phyloP scores from a whole-genome alignment of 2,113 vertebrate genomes.

The Mirza zaza region DNA sequence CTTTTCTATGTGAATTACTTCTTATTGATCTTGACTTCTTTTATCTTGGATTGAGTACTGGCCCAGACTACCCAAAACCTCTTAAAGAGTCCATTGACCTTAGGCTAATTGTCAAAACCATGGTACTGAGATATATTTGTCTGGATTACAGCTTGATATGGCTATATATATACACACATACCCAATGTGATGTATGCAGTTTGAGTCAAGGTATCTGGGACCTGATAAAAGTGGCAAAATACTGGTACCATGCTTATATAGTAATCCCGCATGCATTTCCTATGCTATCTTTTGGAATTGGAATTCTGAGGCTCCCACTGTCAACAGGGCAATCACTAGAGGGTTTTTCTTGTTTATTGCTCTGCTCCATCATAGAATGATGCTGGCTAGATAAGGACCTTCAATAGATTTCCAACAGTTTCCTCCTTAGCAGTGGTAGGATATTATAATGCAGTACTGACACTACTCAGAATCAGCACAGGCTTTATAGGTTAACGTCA shows the following conservation, averaged over 20 bases:
- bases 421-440: neutral
- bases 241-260: neutral
- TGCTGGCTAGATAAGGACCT: neutral
- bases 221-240: neutral
- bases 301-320: neutral
- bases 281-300: neutral
- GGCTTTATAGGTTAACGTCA: neutral
- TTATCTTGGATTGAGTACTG: neutral
- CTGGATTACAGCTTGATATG: neutral
- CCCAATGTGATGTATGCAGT: neutral
- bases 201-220: neutral
- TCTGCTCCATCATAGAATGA: neutral
- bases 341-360: neutral
- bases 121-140: neutral
- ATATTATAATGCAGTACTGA: neutral
- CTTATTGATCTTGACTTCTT: neutral
- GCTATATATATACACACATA: neutral
- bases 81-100: neutral
- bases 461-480: neutral
- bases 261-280: neutral
- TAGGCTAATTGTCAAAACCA: neutral
- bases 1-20: neutral
- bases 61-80: neutral
- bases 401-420: neutral
- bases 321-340: too few relatives aligned